Evolutionary conservation across 2,113 vertebrate genomes (phyloP), one percentile per base, ranked within the genome.

Genomic region (Phocoena sinus): DNA sequence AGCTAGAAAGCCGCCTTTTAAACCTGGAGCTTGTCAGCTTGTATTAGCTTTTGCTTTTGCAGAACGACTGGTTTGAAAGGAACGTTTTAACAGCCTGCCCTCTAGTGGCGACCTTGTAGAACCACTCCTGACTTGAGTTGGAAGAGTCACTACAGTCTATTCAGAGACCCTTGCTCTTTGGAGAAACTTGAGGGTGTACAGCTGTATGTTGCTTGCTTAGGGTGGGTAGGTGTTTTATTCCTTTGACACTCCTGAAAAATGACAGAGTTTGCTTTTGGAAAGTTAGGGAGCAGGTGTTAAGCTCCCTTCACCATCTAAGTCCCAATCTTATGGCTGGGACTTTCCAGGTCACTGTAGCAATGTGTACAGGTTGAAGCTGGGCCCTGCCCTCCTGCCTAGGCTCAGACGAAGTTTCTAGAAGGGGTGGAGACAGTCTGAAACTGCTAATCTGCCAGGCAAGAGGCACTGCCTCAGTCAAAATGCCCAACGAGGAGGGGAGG

Each of bases 1-100:
- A 1, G 28, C 2, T 0, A 4, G n/a, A 8, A 87, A 11, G 44
- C 62, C 28, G 7, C 47, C 67, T 36, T 68, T 11, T 1, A 50
- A 13, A 1, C 47, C 4, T 23, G 0, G 0, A 33, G 28, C 0
- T n/a, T 15, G 1, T 4, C 12, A 36, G 8, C 3, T 0, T 1
- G 0, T 0, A 10, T 62, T 15, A 20, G 71, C 33, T 76, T 89
- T 44, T 20, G 79, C 63, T 80, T 88, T 58, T 17, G 1, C 25
- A 36, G 62, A 0, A 0, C 18, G 13, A 0, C 0, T 1, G 0
- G 1, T 86, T 70, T 5, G 63, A 38, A 50, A 5, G 81, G 60
- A 96, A 97, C 0, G 0, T 91, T 96, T 94, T 74, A 11, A 14
- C 56, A 56, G 44, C 84, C 95, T 41, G 62, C 62, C 79, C 97